These are phyloP conservation scores for Odontomachus brunneus DNA, from an alignment of 1,140 invertebrate genomes.

Conservation along the genomic window DNA sequence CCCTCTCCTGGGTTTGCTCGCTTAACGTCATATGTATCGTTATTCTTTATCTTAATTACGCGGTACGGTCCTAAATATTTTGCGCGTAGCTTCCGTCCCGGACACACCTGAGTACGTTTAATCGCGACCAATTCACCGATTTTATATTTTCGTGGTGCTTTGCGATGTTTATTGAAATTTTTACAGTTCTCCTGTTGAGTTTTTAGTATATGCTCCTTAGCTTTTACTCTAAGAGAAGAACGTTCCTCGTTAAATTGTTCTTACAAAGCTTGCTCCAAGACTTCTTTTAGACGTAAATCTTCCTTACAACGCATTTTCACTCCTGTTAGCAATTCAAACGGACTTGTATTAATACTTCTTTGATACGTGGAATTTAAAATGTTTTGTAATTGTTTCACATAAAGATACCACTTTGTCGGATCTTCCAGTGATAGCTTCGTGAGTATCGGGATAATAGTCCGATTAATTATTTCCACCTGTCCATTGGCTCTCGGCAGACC, in stretches of 20 bases:
- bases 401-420: constrained; percentile 73
- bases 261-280: constrained; percentile 40
- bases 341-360: constrained; percentile 71
- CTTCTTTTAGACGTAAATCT: constrained; percentile 63
- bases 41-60: neutral
- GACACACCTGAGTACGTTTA: constrained; percentile 51
- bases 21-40: constrained; percentile 24
- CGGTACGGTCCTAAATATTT: constrained; percentile 34
- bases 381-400: constrained; percentile 72
- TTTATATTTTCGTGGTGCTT: constrained; percentile 53
- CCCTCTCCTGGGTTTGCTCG: neutral
- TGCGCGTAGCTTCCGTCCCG: constrained; percentile 4
- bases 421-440: constrained; percentile 74
- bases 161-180: constrained; percentile 65
- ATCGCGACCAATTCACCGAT: constrained; percentile 66
- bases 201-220: constrained; percentile 18
- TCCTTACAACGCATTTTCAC: constrained; percentile 73
- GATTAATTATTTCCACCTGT: constrained; percentile 72
- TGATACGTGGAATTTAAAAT: constrained; percentile 76
- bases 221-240: neutral
- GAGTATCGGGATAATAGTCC: constrained; percentile 71
- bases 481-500: neutral
- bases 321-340: constrained; percentile 77
- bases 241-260: constrained; percentile 8
- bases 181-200: constrained; percentile 71